Percentiles rank a stretch among this genome's conserved stretches.
Conservation (phyloP, 2,888 invertebrate genomes). For the Cantharis nigra region DNA sequence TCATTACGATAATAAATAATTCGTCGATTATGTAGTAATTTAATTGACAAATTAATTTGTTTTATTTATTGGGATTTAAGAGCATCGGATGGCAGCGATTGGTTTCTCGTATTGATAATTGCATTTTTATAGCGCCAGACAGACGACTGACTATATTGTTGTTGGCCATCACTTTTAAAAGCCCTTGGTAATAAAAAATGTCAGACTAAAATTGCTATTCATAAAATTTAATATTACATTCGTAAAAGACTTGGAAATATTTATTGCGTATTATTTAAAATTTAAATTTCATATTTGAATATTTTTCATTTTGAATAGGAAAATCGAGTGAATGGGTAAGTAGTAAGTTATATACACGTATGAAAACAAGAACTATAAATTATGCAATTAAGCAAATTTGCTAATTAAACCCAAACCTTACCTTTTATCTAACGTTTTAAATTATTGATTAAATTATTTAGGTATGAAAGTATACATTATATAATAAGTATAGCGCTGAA, state of each 20-base stretch:
- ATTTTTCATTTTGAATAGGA: neutral
- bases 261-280: neutral
- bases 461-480: neutral
- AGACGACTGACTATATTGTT: slow-evolving; percentile 15
- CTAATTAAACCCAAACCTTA: neutral
- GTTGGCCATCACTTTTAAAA: slow-evolving; percentile 17
- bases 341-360: neutral
- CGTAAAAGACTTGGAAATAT: neutral
- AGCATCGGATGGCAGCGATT: neutral
- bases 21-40: neutral
- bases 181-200: slow-evolving; percentile 15
- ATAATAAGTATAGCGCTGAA: neutral
- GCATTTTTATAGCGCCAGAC: slow-evolving; percentile 14
- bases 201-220: neutral
- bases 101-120: neutral
- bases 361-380: neutral
- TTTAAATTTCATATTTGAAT: neutral
- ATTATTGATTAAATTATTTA: neutral
- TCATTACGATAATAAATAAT: neutral
- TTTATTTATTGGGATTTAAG: neutral
- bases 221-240: neutral
- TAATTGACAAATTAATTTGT: neutral
- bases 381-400: neutral
- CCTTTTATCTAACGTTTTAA: neutral
- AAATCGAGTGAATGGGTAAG: neutral